Percentiles rank a stretch among this genome's conserved stretches.
These are phyloP conservation scores for Eubasilissa regina DNA, from an alignment of 1,140 invertebrate genomes.

Conservation along the genomic window DNA sequence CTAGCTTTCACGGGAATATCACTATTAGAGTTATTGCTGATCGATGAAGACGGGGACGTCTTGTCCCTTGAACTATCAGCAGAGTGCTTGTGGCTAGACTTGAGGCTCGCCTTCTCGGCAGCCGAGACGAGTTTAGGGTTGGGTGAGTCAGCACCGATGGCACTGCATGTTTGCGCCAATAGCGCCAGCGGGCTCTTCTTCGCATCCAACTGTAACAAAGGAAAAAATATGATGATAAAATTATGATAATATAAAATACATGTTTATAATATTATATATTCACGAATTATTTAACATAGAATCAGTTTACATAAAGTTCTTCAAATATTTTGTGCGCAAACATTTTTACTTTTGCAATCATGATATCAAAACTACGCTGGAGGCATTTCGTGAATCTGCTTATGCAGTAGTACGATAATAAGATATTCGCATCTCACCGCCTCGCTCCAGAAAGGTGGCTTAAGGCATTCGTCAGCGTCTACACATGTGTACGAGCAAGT, in stretches of 20 bases:
- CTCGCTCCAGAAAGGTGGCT: not conserved
- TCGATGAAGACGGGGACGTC: conserved; percentile 69
- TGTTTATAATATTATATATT: too few relatives aligned
- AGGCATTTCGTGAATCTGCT: not conserved
- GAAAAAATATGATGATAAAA: conserved; percentile 64
- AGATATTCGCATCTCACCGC: too few relatives aligned
- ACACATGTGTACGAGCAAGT: not conserved
- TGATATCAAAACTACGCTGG: not conserved
- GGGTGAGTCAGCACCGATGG: conserved; percentile 91
- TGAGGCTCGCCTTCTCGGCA: conserved; percentile 77
- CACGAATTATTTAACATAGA: too few relatives aligned
- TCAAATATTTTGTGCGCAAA: not conserved
- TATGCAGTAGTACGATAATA: not conserved
- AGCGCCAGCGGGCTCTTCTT: conserved; percentile 96
- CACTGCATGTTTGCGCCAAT: conserved; percentile 95
- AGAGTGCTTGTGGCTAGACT: conserved; percentile 72
- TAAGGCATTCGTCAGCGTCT: not conserved
- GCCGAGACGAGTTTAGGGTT: conserved; percentile 80
- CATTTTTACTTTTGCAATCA: not conserved
- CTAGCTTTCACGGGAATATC: conserved; percentile 72
- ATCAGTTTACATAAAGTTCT: too few relatives aligned
- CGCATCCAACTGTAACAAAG: conserved; percentile 90
- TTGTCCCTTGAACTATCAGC: conserved; percentile 75
- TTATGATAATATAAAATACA: too few relatives aligned
- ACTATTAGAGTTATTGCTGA: conserved; percentile 66